A percentile compares a stretch with the other conserved stretches of the same genome.
phyloP scores from a whole-genome alignment of 2,888 invertebrate species.

The Xestia c-nigrum region DNA sequence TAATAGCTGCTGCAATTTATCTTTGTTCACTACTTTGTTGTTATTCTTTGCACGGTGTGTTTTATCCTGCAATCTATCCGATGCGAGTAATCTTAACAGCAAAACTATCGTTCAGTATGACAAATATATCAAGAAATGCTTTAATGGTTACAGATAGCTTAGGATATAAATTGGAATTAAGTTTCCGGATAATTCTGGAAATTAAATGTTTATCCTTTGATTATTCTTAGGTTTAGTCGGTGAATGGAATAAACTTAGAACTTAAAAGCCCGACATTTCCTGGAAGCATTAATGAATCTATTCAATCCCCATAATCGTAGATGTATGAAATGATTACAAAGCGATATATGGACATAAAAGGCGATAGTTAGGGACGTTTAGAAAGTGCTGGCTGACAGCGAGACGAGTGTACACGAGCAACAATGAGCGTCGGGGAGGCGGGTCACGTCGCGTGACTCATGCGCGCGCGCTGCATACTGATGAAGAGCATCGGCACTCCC shows the following conservation, averaged over 20 bases:
- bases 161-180: background rate
- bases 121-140: constrained; percentile 4
- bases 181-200: background rate
- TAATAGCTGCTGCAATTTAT: constrained; percentile 71
- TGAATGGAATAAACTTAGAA: constrained; percentile 17
- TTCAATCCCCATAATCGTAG: constrained; percentile 60
- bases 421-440: constrained; percentile 77
- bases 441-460: constrained; percentile 81
- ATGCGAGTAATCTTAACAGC: constrained; percentile 15
- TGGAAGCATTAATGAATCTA: constrained; percentile 60
- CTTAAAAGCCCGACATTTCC: constrained; percentile 34
- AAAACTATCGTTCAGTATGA: constrained; percentile 1
- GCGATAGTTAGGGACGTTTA: constrained; percentile 74
- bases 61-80: constrained; percentile 24
- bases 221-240: background rate
- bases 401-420: constrained; percentile 73
- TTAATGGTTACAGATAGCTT: background rate
- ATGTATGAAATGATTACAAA: constrained; percentile 68
- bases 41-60: constrained; percentile 57
- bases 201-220: constrained; percentile 6
- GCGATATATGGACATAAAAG: constrained; percentile 72
- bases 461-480: constrained; percentile 83
- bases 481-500: constrained; percentile 72
- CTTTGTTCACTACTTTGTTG: constrained; percentile 61
- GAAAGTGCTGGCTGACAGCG: constrained; percentile 75